Evolutionary conservation across 2,888 invertebrate genomes (phyloP), one percentile per base, ranked within the genome.

Genomic region (Idaea dimidiata): DNA sequence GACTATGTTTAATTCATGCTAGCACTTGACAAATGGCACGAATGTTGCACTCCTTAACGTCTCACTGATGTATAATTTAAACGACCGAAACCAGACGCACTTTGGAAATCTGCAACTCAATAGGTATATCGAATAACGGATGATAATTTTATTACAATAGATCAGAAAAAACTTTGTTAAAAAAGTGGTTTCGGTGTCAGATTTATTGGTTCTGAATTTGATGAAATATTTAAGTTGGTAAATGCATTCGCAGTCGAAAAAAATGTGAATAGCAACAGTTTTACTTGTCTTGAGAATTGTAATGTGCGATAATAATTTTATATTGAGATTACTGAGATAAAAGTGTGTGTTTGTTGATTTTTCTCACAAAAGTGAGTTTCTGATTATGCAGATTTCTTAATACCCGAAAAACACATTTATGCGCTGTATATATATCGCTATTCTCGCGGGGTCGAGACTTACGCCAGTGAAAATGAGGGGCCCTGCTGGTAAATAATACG

Each of bases 181-280:
- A 43, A 43, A 43, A 43, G 43, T 43, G 43, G 43, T 43, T 8
- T 43, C 43, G 43, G 43, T 43, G 14, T 10, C 76, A 81, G 83
- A 88, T 88, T 86, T 82, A 87, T 87, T 74, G 76, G 58, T 59
- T 54, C 66, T 63, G 62, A 67, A 73, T 56, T 75, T 80, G 78
- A 87, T 87, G 84, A 82, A 82, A 83, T 64, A 86, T 87, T 87
- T 82, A 86, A 66, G 59, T 67, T 43, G 43, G 69, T 59, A 67
- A 72, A 79, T 85, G 86, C 84, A 85, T 75, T 78, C 73, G 72
- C 62, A 67, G 67, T 72, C 14, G 43, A 43, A 14, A 14, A 7
- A 43, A 14, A 3, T 43, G 14, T 14, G 43, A 43, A 14, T 43
- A 43, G 43, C 43, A 43, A 43, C 43, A 43, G 43, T 43, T 8